These are phyloP conservation scores for Lasioglossum albipes DNA, from an alignment of 1,140 invertebrate genomes.

Conservation along the genomic window DNA sequence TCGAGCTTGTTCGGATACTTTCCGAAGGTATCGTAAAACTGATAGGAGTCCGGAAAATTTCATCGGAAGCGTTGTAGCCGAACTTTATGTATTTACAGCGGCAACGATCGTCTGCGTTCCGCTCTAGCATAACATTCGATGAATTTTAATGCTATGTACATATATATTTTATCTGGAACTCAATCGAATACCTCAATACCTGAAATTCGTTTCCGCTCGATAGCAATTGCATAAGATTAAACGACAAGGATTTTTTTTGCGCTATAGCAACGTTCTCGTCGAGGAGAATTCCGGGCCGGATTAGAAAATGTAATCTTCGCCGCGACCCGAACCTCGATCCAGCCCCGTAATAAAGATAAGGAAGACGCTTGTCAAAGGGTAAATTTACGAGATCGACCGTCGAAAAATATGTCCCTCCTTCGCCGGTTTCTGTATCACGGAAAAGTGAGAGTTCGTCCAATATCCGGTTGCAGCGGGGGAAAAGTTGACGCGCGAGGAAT, in stretches of 20 bases:
- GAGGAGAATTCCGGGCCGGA: no score
- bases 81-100: no score
- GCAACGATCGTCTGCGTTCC: no score
- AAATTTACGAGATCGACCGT: conserved; percentile 26
- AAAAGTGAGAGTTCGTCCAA: conserved; percentile 39
- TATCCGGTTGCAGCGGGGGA: conserved; percentile 21
- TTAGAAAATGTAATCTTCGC: not conserved
- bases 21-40: no score
- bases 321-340: not conserved
- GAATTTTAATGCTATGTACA: no score
- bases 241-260: not conserved
- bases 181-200: no score
- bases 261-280: not conserved
- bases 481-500: conserved; percentile 34
- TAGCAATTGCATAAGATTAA: no score
- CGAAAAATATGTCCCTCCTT: conserved; percentile 30
- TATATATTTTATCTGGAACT: no score
- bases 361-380: conserved; percentile 24
- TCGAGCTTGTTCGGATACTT: not conserved
- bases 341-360: conserved; percentile 29
- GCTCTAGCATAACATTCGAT: no score
- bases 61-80: no score
- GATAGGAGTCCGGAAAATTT: no score
- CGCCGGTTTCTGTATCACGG: conserved; percentile 11
- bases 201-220: no score